Evolutionary conservation across 2,797 vertebrate genomes (phyloP).

Genomic region (Tamandua tetradactyla): DNA sequence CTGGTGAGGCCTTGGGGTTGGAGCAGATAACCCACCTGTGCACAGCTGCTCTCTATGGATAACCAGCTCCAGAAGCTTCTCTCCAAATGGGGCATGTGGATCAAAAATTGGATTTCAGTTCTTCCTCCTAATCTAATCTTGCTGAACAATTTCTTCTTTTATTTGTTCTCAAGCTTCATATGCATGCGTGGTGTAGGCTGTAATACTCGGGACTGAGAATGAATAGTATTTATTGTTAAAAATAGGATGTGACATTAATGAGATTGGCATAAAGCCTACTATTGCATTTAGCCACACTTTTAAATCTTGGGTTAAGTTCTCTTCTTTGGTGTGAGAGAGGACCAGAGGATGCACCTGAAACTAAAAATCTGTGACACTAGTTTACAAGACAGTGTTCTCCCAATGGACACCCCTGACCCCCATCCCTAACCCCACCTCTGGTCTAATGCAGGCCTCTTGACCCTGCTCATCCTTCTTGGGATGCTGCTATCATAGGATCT

Average conservation of each 20-base stretch:
- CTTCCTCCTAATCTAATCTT: neutral
- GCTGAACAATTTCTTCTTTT: slow-evolving; percentile 11
- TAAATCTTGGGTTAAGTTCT: neutral
- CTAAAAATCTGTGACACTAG: neutral
- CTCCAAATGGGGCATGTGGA: neutral
- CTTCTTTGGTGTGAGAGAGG: too few relatives aligned
- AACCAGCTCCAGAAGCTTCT: neutral
- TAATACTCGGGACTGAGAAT: slow-evolving; percentile 56
- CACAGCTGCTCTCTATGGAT: neutral
- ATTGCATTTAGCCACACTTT: neutral
- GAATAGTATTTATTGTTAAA: neutral
- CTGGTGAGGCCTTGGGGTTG: neutral
- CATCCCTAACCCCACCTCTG: too few relatives aligned
- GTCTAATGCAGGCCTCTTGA: rapidly evolving
- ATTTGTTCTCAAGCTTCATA: slow-evolving; percentile 37
- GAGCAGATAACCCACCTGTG: neutral
- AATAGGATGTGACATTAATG: neutral
- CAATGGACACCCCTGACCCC: too few relatives aligned
- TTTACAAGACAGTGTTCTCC: neutral
- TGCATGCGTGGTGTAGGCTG: slow-evolving; percentile 1
- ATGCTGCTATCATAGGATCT: too few relatives aligned
- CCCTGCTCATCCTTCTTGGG: neutral
- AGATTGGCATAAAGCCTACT: neutral
- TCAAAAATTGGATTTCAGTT: neutral
- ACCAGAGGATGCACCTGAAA: neutral